A percentile compares a stretch with the other conserved stretches of the same genome.
Conservation (phyloP, 2,888 invertebrate species). For the Nymphalis c-album region DNA sequence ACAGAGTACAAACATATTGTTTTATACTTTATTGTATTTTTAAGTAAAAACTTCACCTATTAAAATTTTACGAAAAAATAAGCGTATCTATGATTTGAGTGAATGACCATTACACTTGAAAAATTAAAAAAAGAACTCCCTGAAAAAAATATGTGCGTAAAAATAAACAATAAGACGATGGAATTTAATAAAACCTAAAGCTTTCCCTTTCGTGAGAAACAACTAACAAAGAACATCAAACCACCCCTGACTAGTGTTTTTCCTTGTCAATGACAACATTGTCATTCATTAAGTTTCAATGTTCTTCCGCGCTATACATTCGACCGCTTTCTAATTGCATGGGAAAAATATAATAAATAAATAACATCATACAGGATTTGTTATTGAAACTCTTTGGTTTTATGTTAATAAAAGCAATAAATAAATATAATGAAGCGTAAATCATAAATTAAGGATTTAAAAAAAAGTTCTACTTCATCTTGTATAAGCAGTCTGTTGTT, state of each 20-base stretch:
- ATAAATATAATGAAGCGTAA: no score
- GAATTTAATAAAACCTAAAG: slow-evolving; percentile 6
- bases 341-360: slow-evolving; percentile 28
- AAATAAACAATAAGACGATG: slow-evolving; percentile 12
- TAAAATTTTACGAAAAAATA: no score
- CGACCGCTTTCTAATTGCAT: slow-evolving; percentile 39
- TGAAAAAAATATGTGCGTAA: neutral
- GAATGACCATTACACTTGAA: neutral
- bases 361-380: neutral
- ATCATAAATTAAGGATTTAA: no score
- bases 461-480: no score
- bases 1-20: no score
- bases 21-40: no score
- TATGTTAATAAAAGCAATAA: no score
- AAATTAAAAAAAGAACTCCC: neutral
- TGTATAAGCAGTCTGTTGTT: no score
- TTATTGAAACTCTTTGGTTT: no score
- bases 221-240: slow-evolving; percentile 26
- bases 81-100: no score
- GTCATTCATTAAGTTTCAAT: slow-evolving; percentile 33
- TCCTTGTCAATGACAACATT: slow-evolving; percentile 26
- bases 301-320: slow-evolving; percentile 38
- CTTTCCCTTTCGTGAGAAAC: slow-evolving; percentile 31
- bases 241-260: slow-evolving; percentile 32
- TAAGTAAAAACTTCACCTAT: no score